Conservation (phyloP, 2,888 invertebrate species). For the Xestobium rufovillosum region DNA sequence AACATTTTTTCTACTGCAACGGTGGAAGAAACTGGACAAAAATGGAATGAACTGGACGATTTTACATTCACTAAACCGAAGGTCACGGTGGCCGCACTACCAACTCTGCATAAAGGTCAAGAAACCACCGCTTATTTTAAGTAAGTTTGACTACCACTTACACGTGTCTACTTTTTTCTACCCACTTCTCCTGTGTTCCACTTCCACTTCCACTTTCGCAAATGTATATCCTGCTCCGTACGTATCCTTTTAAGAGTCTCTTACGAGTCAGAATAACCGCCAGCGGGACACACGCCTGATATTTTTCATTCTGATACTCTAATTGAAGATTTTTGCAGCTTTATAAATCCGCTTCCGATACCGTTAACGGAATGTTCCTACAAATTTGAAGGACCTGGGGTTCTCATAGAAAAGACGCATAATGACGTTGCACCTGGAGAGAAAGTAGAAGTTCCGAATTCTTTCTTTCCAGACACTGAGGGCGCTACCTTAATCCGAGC, state of each 20-base stretch:
- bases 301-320: too few species aligned
- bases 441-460: constrained; percentile 54
- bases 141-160: too few species aligned
- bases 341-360: constrained; percentile 59
- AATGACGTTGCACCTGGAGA: constrained; percentile 57
- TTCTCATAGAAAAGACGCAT: constrained; percentile 54
- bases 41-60: constrained; percentile 68
- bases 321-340: constrained; percentile 44
- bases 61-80: constrained; percentile 62
- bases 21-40: constrained; percentile 64
- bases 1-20: constrained; percentile 67
- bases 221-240: too few species aligned
- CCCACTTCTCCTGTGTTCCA: too few species aligned
- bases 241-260: too few species aligned
- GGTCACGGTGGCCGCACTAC: constrained; percentile 55
- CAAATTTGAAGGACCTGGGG: constrained; percentile 62
- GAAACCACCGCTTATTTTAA: constrained; percentile 49
- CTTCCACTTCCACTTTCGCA: too few species aligned
- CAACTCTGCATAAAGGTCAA: constrained; percentile 48
- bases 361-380: constrained; percentile 60
- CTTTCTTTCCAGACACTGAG: constrained; percentile 50
- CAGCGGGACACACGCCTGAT: too few species aligned
- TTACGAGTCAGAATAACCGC: too few species aligned
- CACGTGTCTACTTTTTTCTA: too few species aligned
- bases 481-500: constrained; percentile 59